Conservation (phyloP, 1,140 invertebrate species). For the Proales similis region DNA sequence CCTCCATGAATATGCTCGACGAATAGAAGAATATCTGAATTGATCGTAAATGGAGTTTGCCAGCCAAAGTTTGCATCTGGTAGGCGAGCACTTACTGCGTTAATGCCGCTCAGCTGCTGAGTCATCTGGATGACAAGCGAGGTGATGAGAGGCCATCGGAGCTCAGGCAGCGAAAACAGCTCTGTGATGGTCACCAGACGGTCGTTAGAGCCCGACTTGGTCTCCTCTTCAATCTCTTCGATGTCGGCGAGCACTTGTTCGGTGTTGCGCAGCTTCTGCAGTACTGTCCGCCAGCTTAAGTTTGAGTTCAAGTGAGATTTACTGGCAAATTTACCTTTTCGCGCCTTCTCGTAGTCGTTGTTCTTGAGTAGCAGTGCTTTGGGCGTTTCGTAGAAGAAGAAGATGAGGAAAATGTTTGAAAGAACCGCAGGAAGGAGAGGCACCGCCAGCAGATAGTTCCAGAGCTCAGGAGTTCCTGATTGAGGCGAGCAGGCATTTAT, state of each 20-base stretch:
- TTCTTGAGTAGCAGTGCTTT: slow-evolving; percentile 25
- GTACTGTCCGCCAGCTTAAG: no score
- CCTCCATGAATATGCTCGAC: slow-evolving; percentile 61
- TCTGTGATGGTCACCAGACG: slow-evolving; percentile 3
- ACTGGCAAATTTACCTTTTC: no score
- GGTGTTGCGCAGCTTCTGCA: neutral
- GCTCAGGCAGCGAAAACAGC: neutral
- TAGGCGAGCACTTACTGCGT: slow-evolving; percentile 55
- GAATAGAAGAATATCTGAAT: slow-evolving; percentile 73
- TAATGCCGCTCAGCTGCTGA: slow-evolving; percentile 77
- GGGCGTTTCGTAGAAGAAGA: slow-evolving; percentile 26
- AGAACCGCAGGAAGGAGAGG: slow-evolving; percentile 8
- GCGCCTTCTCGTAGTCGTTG: neutral
- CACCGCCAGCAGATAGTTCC: slow-evolving; percentile 24
- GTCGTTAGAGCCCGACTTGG: neutral
- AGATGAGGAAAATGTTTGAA: neutral
- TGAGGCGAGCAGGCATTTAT: no score
- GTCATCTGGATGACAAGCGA: slow-evolving; percentile 10
- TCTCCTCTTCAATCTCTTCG: slow-evolving; percentile 2
- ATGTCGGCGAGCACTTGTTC: slow-evolving; percentile 11
- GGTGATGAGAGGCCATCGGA: slow-evolving; percentile 29
- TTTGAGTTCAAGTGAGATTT: no score
- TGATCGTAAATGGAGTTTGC: neutral
- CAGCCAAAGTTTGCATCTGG: neutral
- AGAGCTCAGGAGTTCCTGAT: neutral